A percentile compares a stretch with the other conserved stretches of the same genome.
Conservation (phyloP, 2,113 vertebrate genomes). For the Macroglossus sobrinus region DNA sequence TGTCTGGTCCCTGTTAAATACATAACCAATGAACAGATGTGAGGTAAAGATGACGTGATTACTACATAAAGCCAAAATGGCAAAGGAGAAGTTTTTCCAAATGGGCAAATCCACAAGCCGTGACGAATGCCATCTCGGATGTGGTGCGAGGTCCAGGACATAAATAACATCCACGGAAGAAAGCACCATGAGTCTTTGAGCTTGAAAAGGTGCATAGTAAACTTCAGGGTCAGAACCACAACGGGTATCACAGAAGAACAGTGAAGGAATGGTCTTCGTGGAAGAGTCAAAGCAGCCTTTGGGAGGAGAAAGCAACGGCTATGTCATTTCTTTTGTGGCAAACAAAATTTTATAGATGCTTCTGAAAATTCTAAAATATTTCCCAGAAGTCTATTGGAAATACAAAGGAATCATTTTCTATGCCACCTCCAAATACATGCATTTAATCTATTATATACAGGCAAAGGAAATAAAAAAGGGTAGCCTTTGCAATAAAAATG, state of each 20-base stretch:
- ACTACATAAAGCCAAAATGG: constrained; percentile 95
- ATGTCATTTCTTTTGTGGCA: background rate
- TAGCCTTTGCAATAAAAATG: background rate
- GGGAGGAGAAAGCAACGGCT: constrained; percentile 38
- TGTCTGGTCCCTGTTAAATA: constrained; percentile 94
- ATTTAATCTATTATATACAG: background rate
- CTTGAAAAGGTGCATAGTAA: constrained; percentile 90
- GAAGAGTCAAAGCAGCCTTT: constrained; percentile 92
- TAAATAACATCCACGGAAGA: constrained; percentile 96
- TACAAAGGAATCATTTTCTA: background rate
- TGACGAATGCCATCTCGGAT: constrained; percentile 93
- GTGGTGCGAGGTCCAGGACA: constrained; percentile 96
- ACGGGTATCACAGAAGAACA: constrained; percentile 93
- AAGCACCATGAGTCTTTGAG: constrained; percentile 96
- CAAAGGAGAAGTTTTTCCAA: constrained; percentile 93
- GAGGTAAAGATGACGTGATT: constrained; percentile 93
- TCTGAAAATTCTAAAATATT: background rate
- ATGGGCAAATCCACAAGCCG: constrained; percentile 95
- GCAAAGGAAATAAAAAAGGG: background rate
- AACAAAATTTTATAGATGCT: background rate
- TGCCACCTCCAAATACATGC: background rate
- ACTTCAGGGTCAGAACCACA: constrained; percentile 88
- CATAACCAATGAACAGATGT: constrained; percentile 95
- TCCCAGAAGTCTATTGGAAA: background rate
- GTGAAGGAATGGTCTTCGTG: constrained; percentile 92